These are phyloP conservation scores for Doris montereyensis DNA, from an alignment of 2,888 invertebrate genomes.

Conservation along the genomic window DNA sequence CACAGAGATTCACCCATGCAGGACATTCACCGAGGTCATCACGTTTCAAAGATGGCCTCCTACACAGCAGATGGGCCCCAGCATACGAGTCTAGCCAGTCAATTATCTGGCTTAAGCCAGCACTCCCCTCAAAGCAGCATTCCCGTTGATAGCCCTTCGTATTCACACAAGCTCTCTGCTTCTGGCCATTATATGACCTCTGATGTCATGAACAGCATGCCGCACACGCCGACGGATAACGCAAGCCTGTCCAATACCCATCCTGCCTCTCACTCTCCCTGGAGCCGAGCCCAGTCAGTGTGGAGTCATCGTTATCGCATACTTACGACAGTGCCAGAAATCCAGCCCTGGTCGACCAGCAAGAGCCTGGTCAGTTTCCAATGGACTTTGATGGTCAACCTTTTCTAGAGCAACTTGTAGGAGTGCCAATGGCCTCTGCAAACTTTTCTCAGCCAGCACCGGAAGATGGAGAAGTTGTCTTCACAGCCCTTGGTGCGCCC, in stretches of 20 bases:
- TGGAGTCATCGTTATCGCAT: constrained; percentile 32
- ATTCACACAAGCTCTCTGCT: constrained; percentile 8
- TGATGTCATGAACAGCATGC: constrained; percentile 25
- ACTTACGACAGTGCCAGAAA: constrained; percentile 5
- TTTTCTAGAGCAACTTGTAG: constrained; percentile 48
- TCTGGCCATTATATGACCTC: constrained; percentile 30
- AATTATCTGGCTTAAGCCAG: constrained; percentile 29
- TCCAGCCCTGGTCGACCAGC: constrained; percentile 21
- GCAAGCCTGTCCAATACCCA: background rate
- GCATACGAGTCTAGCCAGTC: constrained; percentile 32
- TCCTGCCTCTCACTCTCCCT: constrained; percentile 32
- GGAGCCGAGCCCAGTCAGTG: constrained; percentile 30
- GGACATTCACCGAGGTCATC: constrained; percentile 26
- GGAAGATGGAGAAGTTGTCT: constrained; percentile 31
- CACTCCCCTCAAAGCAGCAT: constrained; percentile 32
- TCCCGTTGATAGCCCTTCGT: background rate
- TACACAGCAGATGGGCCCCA: constrained; percentile 25
- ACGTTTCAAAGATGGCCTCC: constrained; percentile 1
- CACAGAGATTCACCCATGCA: constrained; percentile 43
- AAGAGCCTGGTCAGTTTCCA: constrained; percentile 33
- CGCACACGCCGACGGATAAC: constrained; percentile 3
- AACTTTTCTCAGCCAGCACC: constrained; percentile 4
- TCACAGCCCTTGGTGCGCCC: constrained; percentile 38
- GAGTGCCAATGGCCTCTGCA: constrained; percentile 18
- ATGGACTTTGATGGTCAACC: constrained; percentile 42